phyloP scores from a whole-genome alignment of 2,113 vertebrate species.

The Puffinus mauretanicus region DNA sequence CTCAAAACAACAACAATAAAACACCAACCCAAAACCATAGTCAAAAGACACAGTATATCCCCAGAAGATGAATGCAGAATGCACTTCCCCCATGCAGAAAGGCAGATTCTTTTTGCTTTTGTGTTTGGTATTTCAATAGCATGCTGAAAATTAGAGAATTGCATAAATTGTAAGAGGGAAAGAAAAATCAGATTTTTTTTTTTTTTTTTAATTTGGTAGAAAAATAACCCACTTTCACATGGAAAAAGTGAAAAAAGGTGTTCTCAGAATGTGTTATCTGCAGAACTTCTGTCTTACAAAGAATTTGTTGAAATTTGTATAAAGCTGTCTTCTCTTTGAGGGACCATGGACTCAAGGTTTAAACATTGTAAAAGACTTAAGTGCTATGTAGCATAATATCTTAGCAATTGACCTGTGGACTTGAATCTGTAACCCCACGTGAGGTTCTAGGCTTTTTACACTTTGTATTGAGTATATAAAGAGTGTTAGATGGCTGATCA shows the following conservation, averaged over 20 bases:
- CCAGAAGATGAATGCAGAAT: background rate
- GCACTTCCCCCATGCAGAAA: background rate
- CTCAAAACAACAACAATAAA: background rate
- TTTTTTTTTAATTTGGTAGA: background rate
- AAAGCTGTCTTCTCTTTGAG: background rate
- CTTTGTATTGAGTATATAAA: background rate
- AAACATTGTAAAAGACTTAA: background rate
- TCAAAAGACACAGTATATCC: background rate
- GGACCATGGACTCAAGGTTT: background rate
- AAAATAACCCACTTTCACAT: background rate
- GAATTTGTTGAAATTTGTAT: background rate
- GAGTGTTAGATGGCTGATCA: background rate
- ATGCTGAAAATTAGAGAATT: background rate
- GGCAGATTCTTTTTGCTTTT: background rate
- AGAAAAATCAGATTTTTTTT: background rate
- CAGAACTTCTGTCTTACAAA: background rate
- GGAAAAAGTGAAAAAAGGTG: background rate
- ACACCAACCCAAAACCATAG: background rate
- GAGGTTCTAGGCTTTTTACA: background rate
- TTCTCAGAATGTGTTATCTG: background rate
- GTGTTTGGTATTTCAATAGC: background rate
- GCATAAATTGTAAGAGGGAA: background rate
- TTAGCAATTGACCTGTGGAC: background rate
- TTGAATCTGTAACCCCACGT: background rate
- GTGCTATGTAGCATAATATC: background rate